These are phyloP conservation scores for Rallus crepitans DNA, from an alignment of 2,797 vertebrate species.

Conservation along the genomic window DNA sequence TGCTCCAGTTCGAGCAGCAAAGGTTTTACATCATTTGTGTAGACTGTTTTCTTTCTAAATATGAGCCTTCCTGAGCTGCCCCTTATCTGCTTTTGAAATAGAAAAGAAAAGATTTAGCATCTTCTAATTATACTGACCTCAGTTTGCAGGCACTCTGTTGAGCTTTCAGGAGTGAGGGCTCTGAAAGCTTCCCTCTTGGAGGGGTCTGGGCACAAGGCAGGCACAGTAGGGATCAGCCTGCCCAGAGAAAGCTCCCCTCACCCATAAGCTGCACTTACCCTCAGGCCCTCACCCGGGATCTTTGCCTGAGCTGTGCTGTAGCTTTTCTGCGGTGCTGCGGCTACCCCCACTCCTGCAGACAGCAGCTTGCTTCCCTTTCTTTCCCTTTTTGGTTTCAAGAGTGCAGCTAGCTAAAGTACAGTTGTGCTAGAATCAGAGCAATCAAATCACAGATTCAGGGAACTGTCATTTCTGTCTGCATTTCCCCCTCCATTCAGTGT, in stretches of 20 bases:
- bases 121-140: neutral
- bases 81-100: neutral
- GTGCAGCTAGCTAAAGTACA: neutral
- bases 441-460: neutral
- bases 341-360: neutral
- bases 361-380: neutral
- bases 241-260: neutral
- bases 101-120: neutral
- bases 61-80: neutral
- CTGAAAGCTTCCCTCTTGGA: fast-evolving
- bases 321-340: neutral
- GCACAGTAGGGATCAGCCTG: neutral
- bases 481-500: neutral
- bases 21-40: neutral
- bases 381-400: neutral
- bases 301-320: neutral
- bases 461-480: neutral
- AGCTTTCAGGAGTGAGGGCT: neutral
- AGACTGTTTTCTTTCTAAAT: neutral
- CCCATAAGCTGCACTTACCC: neutral
- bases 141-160: fast-evolving
- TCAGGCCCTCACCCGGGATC: neutral
- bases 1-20: neutral
- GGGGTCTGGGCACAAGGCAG: too few relatives aligned
- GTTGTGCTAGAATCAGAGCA: neutral